Evolutionary conservation across 1,140 invertebrate species (phyloP).

Genomic region (Drosophila teissieri): DNA sequence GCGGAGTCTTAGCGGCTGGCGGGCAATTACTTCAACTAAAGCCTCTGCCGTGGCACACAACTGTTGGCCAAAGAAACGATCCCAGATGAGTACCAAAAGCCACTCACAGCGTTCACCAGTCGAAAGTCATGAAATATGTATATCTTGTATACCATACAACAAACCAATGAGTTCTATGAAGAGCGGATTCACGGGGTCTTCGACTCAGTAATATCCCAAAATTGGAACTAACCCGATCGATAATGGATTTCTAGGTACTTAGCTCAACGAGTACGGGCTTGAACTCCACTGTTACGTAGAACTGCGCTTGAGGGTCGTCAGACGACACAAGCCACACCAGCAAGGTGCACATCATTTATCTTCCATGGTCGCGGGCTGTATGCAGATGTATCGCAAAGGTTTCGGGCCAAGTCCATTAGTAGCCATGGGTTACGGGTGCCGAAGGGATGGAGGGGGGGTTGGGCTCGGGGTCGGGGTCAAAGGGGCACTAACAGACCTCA

Average conservation of each 20-base stretch:
- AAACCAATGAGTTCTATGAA: no score
- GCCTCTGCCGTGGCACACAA: conserved; percentile 23
- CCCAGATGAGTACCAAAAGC: background rate
- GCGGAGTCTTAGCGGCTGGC: conserved; percentile 74
- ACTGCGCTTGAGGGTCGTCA: background rate
- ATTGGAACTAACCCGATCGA: no score
- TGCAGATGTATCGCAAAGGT: background rate
- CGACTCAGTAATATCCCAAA: no score
- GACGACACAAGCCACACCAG: background rate
- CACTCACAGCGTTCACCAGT: no score
- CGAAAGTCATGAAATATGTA: no score
- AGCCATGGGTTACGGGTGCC: background rate
- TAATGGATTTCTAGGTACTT: background rate
- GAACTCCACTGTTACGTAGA: background rate
- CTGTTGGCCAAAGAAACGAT: conserved; percentile 1
- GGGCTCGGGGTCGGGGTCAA: background rate
- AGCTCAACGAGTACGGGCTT: no score
- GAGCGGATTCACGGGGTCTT: background rate
- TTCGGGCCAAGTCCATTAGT: conserved; percentile 13
- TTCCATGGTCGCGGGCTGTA: background rate
- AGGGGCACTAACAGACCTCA: background rate
- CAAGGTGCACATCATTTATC: conserved; percentile 2
- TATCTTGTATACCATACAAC: no score
- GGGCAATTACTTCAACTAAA: conserved; percentile 51
- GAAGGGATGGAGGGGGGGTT: background rate